phyloP scores from a whole-genome alignment of 2,888 invertebrate genomes.

The Fragum fragum region DNA sequence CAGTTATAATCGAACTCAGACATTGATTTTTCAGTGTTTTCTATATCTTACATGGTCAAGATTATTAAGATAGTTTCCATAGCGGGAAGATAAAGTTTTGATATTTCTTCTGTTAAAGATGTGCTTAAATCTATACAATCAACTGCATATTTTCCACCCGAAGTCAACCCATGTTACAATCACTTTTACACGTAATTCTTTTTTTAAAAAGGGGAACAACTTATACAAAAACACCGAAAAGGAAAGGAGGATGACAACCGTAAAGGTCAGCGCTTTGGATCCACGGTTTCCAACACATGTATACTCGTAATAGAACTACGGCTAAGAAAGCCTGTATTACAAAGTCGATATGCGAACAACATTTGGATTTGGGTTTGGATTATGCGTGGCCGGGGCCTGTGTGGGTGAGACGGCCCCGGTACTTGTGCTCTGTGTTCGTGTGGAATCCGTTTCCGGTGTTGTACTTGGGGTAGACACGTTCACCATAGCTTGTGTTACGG shows the following conservation, averaged over 20 bases:
- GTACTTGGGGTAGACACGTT: constrained; percentile 80
- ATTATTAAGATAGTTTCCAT: too few species aligned
- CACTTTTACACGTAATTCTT: too few species aligned
- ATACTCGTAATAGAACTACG: constrained; percentile 28
- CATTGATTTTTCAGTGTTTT: too few species aligned
- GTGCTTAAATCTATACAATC: too few species aligned
- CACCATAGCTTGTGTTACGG: constrained; percentile 82
- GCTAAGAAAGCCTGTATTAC: constrained; percentile 55
- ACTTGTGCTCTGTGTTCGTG: constrained; percentile 77
- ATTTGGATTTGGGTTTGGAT: constrained; percentile 63
- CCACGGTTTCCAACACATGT: constrained; percentile 8
- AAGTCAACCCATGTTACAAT: too few species aligned
- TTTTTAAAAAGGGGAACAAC: background rate
- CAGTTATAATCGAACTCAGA: too few species aligned
- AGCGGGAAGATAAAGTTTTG: too few species aligned
- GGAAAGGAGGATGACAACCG: background rate
- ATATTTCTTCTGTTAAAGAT: too few species aligned
- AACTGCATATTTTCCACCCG: too few species aligned
- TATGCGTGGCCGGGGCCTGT: constrained; percentile 55
- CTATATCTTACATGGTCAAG: too few species aligned
- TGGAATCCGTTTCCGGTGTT: constrained; percentile 80
- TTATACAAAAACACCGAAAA: background rate
- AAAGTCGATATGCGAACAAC: constrained; percentile 82
- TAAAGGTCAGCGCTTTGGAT: constrained; percentile 19
- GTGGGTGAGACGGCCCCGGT: constrained; percentile 72